Evolutionary conservation across 1,140 invertebrate genomes (phyloP).

Genomic region (Dinoponera quadriceps): DNA sequence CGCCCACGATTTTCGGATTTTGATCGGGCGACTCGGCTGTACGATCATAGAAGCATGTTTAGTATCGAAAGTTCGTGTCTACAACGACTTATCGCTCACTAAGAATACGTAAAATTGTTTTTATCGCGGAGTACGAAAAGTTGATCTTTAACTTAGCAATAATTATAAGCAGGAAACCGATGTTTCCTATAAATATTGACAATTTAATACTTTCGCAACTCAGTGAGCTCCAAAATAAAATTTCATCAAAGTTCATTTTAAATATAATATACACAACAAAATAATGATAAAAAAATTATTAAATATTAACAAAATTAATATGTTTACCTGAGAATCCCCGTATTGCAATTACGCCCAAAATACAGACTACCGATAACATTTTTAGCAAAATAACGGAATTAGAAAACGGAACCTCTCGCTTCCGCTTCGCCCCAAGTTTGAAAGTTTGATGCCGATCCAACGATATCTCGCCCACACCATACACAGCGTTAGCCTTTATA

Average conservation of each 20-base stretch:
- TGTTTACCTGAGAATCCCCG: conserved; percentile 55
- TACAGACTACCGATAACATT: conserved; percentile 54
- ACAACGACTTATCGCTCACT: neutral
- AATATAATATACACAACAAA: neutral
- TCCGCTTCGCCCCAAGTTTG: neutral
- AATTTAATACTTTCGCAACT: too few relatives aligned
- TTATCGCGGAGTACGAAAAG: neutral
- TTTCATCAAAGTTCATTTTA: neutral
- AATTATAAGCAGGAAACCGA: too few relatives aligned
- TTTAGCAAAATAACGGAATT: neutral
- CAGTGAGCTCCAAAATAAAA: neutral
- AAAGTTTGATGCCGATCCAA: neutral
- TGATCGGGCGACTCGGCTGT: conserved; percentile 28
- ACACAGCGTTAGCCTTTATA: conserved; percentile 21
- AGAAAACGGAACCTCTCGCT: neutral
- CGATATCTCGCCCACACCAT: neutral
- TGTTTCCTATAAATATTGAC: too few relatives aligned
- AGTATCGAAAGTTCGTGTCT: neutral
- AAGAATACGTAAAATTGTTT: conserved; percentile 5
- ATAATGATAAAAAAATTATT: neutral
- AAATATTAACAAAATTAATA: neutral
- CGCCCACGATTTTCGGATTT: conserved; percentile 82
- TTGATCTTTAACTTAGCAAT: neutral
- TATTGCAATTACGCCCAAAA: conserved; percentile 5
- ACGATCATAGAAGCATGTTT: neutral